Evolutionary conservation across 2,113 vertebrate species (phyloP), one percentile per base, ranked within the genome.

Genomic region (Isurus oxyrinchus): DNA sequence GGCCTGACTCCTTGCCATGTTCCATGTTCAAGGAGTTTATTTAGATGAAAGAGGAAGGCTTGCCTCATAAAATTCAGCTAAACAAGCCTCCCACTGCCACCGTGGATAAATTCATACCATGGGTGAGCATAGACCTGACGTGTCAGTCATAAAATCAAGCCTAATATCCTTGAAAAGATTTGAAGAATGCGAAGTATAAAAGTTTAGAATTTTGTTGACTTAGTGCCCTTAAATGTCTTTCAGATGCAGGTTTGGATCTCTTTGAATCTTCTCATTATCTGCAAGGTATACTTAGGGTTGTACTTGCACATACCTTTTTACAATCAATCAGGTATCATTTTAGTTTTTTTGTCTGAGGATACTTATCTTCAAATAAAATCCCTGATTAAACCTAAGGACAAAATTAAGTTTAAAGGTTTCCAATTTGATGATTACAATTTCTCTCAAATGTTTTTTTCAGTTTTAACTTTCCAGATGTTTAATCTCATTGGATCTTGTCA

Each of bases 371-470:
- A 76, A 72, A 95, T 72, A 55, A 72, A 53, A 95, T 95, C 19
- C 67, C 67, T 95, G 1, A 95, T 72, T 95, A 95, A 49, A 49
- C 61, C 67, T 95, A 95, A 55, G 31, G 14, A 93, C 31, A 94
- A 63, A 35, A 3, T 94, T 72, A 55, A 35, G n/a, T 94, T 35
- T 63, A 63, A 94, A 94, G 59, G 35, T 94, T 94, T 94, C 61
- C 35, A 94, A 63, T 63, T 61, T 94, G 90, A 94, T 63, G 90
- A 94, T 21, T 61, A 63, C 90, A 66, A 63, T 63, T 94, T 94
- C n/a, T 94, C 59, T 94, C 90, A n/a, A 94, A 94, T 94, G 2
- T 94, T 63, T 94, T 91, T 94, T 66, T 94, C 90, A 94, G 90
- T 40, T 66, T 63, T 63, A 63, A 0, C 19, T 21, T 40, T 19